Evolutionary conservation across 2,888 invertebrate genomes (phyloP).

Genomic region (Catocala sponsa): DNA sequence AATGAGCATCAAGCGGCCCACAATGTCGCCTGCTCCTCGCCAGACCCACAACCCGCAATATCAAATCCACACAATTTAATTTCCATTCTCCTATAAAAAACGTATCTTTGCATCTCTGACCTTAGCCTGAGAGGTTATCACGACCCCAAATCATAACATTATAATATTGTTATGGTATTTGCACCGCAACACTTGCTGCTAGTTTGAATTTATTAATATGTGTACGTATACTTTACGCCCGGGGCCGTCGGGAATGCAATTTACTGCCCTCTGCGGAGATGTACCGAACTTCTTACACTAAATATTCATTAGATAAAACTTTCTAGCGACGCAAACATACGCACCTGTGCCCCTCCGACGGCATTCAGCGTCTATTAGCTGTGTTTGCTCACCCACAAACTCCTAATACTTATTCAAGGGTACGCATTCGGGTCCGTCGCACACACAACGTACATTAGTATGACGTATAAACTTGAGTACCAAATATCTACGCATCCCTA

Average conservation of each 20-base stretch:
- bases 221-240: conserved; percentile 10
- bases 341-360: conserved; percentile 18
- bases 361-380: conserved; percentile 14
- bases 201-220: conserved; percentile 24
- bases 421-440: too few relatives aligned
- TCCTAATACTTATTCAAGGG: neutral
- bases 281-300: conserved; percentile 53
- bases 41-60: conserved; percentile 11
- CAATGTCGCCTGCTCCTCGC: conserved; percentile 6
- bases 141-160: conserved; percentile 14
- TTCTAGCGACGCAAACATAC: conserved; percentile 41
- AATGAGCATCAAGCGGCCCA: conserved; percentile 23
- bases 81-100: conserved; percentile 18
- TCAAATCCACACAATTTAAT: conserved; percentile 29
- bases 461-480: too few relatives aligned
- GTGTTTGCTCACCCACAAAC: conserved; percentile 24
- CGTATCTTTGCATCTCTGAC: conserved; percentile 15
- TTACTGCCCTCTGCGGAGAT: conserved; percentile 47
- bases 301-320: conserved; percentile 63
- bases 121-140: conserved; percentile 13
- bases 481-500: too few relatives aligned
- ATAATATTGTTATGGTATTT: conserved; percentile 19
- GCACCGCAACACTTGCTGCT: conserved; percentile 9
- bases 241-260: conserved; percentile 47
- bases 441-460: too few relatives aligned